Evolutionary conservation across 2,113 vertebrate genomes (phyloP).

Genomic region (Cervus canadensis): DNA sequence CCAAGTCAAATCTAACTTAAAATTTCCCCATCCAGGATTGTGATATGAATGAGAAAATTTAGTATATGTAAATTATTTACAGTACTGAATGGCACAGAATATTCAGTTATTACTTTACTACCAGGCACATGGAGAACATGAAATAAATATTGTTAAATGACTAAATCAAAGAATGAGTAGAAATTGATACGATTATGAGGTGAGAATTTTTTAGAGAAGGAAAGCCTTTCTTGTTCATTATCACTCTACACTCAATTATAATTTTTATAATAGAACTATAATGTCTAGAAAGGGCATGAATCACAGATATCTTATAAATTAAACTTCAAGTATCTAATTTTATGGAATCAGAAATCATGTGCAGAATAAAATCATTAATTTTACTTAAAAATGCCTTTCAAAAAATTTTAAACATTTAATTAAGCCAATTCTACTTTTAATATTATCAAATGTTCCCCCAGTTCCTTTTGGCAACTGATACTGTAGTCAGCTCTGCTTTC

Average conservation of each 20-base stretch:
- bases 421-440: constrained; percentile 22
- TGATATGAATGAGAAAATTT: neutral
- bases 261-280: neutral
- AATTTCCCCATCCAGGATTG: neutral
- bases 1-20: neutral
- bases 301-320: neutral
- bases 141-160: neutral
- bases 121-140: neutral
- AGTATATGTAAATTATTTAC: neutral
- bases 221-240: neutral
- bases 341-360: neutral
- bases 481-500: neutral
- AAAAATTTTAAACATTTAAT: neutral
- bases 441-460: neutral
- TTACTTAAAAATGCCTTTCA: neutral
- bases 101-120: neutral
- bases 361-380: neutral
- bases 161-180: neutral
- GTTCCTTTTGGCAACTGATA: neutral
- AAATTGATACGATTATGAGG: neutral
- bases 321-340: neutral
- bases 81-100: neutral
- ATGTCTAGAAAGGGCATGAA: neutral
- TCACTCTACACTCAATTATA: neutral
- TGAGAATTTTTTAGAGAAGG: neutral